Base-by-base conservation (phyloP, 2,888 invertebrate species). In the Sminthurides aquaticus region DNA sequence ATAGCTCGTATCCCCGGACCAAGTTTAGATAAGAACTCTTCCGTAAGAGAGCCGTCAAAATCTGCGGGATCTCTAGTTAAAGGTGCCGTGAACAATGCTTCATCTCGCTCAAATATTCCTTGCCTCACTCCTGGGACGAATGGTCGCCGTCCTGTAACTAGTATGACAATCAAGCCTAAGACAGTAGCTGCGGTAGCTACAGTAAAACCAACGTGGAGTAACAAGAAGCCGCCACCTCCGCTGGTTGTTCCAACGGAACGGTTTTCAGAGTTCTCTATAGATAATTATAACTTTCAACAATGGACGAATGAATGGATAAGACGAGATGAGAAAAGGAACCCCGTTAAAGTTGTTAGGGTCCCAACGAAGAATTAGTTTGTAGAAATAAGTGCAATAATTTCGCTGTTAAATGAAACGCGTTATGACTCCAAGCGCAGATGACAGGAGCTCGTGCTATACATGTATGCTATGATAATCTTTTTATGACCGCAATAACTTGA, bases 281-380 rank as follows among this genome's bases (percentile, higher is more conserved):
- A 67, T 20, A 60, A 60, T 22, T 67, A 64, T 27, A 61, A 60
- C 26, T 67, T 64, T 28, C 64, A 64, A 48, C 57, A 58, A 43
- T 64, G 64, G 64, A 22, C 58, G 1, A 64, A 64, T 27, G 61
- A 52, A 11, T 67, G 67, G 67, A 28, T 27, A 5, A 48, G 49
- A 11, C 54, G 49, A 22, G 55, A 63, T 27, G 57, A 65, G 22
- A 58, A 66, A 57, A 56, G 48, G 29, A 58, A 34, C 5, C 43
- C 15, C n/a, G n/a, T n/a, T 15, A 34, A 34, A 11, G 43, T 15
- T 5, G 15, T 15, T 11, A 34, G 15, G 43, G 43, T 15, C 15
- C 5, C 5, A 34, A 5, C 43, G 5, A 11, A 34, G 43, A 11
- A 34, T 34, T 11, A 15, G 15, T 34, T 5, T 11, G 43, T 34